A percentile compares a stretch with the other conserved stretches of the same genome.
Evolutionary conservation across 2,113 vertebrate species (phyloP).

Genomic region (Hirundichthys speculiger): DNA sequence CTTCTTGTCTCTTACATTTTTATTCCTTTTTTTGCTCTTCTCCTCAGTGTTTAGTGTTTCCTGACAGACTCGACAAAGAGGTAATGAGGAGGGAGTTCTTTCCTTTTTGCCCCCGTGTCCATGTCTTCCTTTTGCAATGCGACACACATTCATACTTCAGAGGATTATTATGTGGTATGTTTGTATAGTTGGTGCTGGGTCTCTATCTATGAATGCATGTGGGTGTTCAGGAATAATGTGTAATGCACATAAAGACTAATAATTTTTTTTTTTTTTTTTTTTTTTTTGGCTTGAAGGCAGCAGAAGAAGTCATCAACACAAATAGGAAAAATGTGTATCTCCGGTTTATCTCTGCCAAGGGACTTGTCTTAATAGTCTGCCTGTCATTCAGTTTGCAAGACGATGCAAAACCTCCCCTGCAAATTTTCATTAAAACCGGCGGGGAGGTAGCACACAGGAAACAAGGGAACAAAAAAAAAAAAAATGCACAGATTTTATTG

Average conservation of each 20-base stretch:
- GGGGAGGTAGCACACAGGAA: too few species aligned
- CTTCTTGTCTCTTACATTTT: constrained; percentile 46
- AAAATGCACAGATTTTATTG: too few species aligned
- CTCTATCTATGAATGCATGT: not conserved
- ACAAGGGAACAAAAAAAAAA: too few species aligned
- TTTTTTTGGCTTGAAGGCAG: not conserved
- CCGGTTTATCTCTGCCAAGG: too few species aligned
- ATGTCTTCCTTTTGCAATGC: constrained; percentile 40
- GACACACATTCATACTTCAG: constrained; percentile 12
- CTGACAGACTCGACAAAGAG: constrained; percentile 53
- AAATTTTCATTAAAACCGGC: too few species aligned
- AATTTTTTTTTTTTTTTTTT: not conserved
- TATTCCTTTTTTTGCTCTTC: constrained; percentile 42
- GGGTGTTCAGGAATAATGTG: not conserved
- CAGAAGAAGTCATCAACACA: not conserved
- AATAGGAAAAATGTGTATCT: not conserved
- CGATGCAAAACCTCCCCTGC: not conserved
- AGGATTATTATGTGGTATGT: constrained; percentile 4
- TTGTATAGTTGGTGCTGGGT: not conserved
- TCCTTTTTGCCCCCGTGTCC: constrained; percentile 27
- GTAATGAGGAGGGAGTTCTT: constrained; percentile 61
- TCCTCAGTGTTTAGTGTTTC: constrained; percentile 58
- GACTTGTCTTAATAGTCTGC: not conserved
- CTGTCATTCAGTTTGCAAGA: not conserved
- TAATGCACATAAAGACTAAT: not conserved